phyloP scores from a whole-genome alignment of 2,888 invertebrate species.

The Girardia tigrina region DNA sequence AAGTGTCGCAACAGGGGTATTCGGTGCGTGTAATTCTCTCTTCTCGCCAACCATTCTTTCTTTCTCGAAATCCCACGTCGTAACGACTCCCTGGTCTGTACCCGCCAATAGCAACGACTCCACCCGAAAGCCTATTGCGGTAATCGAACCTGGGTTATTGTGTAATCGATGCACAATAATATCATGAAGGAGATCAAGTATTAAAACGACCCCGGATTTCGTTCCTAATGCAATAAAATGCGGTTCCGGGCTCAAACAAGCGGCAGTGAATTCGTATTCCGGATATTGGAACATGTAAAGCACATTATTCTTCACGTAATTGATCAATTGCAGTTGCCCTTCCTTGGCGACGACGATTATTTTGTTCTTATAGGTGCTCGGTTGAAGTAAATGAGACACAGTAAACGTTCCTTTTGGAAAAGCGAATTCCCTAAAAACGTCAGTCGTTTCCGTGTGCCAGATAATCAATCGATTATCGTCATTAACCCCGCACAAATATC shows the following conservation, averaged over 20 bases:
- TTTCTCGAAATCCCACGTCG: slow-evolving; percentile 71
- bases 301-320: slow-evolving; percentile 10
- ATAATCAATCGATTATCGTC: background rate
- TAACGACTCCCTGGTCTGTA: slow-evolving; percentile 62
- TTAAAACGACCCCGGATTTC: no score
- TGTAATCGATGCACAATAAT: background rate
- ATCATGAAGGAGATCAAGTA: no score
- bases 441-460: background rate
- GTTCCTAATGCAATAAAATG: no score
- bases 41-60: slow-evolving; percentile 64
- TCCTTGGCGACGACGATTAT: background rate
- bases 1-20: slow-evolving; percentile 62
- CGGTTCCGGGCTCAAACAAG: no score
- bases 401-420: background rate
- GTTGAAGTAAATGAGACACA: background rate
- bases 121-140: background rate
- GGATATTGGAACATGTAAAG: background rate
- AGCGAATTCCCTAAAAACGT: background rate
- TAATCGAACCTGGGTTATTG: background rate
- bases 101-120: background rate
- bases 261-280: no score
- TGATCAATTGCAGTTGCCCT: background rate
- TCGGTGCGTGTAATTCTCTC: slow-evolving; percentile 62
- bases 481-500: background rate
- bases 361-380: background rate